A percentile compares a stretch with the other conserved stretches of the same genome.
Conservation (phyloP, 2,797 vertebrate species). For the Eutrigla gurnardus region DNA sequence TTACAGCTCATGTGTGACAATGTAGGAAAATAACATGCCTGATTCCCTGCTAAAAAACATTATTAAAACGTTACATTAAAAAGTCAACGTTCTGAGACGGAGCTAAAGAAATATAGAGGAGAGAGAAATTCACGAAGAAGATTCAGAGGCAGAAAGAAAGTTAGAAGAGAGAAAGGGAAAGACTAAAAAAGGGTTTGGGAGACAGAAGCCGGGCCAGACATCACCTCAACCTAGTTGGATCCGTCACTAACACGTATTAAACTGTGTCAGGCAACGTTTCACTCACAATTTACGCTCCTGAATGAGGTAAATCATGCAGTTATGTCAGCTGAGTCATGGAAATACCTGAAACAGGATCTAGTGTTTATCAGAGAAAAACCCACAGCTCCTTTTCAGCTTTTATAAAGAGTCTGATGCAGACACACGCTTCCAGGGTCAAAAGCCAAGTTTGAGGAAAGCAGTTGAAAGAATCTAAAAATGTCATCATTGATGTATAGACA, state of each 20-base stretch:
- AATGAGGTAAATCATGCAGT: constrained; percentile 27
- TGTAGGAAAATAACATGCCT: constrained; percentile 4
- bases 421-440: neutral
- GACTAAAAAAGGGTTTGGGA: constrained; percentile 18
- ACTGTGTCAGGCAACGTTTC: constrained; percentile 20
- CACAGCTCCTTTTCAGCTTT: constrained; percentile 18
- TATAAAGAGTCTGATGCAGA: constrained; percentile 3
- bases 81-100: neutral
- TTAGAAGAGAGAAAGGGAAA: constrained; percentile 9
- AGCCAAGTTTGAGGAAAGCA: constrained; percentile 4
- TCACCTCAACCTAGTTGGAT: constrained; percentile 17
- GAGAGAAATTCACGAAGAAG: constrained; percentile 36
- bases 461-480: constrained; percentile 5
- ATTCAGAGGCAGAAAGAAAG: constrained; percentile 1
- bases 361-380: constrained; percentile 16
- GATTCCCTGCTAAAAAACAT: constrained; percentile 1
- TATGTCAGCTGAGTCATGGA: constrained; percentile 20
- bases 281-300: constrained; percentile 21
- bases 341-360: constrained; percentile 35
- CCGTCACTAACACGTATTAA: constrained; percentile 51
- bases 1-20: neutral
- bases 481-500: constrained; percentile 3
- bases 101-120: constrained; percentile 4
- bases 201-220: constrained; percentile 27
- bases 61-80: constrained; percentile 8